These are phyloP conservation scores for Glossophaga mutica DNA, from an alignment of 2,797 vertebrate species.

Conservation along the genomic window DNA sequence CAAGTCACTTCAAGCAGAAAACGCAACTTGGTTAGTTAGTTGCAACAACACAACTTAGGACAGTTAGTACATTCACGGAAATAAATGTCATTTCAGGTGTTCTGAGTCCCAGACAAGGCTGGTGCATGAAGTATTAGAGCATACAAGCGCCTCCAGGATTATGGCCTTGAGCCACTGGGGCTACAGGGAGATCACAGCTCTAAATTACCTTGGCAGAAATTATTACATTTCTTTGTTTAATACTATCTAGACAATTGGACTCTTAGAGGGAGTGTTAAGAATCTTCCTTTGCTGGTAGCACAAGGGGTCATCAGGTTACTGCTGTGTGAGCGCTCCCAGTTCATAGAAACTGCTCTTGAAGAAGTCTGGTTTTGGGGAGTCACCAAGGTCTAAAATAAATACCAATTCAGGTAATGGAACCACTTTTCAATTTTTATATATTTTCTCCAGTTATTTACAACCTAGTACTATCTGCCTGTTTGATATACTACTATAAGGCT, in stretches of 20 bases:
- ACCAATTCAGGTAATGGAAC: background rate
- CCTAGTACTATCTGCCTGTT: background rate
- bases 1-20: background rate
- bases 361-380: background rate
- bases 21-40: background rate
- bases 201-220: background rate
- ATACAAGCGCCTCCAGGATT: background rate
- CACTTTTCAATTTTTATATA: background rate
- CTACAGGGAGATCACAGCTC: background rate
- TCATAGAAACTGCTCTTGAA: background rate
- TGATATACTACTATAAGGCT: background rate
- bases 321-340: background rate
- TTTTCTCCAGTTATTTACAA: background rate
- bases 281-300: background rate
- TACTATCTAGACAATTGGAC: background rate
- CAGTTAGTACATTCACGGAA: background rate
- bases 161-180: background rate
- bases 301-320: background rate
- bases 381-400: background rate
- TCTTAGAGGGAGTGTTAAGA: background rate
- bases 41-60: background rate
- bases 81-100: background rate
- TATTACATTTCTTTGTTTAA: background rate
- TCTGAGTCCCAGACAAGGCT: background rate
- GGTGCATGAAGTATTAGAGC: background rate